Evolutionary conservation across 1,140 invertebrate genomes (phyloP).

Genomic region (Leptestheria dahalacensis): DNA sequence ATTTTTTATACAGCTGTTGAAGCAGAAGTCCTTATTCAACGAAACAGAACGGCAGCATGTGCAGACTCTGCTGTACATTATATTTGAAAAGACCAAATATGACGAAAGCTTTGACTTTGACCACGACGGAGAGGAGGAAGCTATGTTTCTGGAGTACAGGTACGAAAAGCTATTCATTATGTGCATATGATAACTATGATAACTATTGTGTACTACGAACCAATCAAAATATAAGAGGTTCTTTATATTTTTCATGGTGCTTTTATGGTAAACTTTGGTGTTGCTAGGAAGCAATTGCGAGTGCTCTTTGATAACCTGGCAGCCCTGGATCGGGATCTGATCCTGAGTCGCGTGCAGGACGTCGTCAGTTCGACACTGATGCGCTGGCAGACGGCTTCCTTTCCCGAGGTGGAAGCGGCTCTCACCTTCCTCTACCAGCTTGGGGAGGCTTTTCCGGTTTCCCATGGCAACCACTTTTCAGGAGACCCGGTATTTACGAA

Average conservation of each 20-base stretch:
- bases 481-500: constrained; percentile 22
- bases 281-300: constrained; percentile 37
- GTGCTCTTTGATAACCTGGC: constrained; percentile 39
- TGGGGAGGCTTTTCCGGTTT: constrained; percentile 35
- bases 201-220: neutral
- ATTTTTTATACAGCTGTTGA: constrained; percentile 26
- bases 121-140: constrained; percentile 40
- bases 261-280: neutral
- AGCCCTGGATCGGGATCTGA: constrained; percentile 32
- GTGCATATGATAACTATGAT: neutral
- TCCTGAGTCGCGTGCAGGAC: constrained; percentile 32
- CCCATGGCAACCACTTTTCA: constrained; percentile 32
- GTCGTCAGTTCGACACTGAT: constrained; percentile 31
- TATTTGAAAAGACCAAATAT: constrained; percentile 39
- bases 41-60: constrained; percentile 20
- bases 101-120: constrained; percentile 39
- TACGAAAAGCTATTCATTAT: constrained; percentile 8
- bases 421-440: constrained; percentile 37
- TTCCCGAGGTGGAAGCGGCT: constrained; percentile 37
- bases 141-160: constrained; percentile 34
- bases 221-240: too few relatives aligned
- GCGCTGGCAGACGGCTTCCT: constrained; percentile 30
- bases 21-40: constrained; percentile 19
- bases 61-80: constrained; percentile 29
- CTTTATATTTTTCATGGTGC: too few relatives aligned